Percentiles rank a stretch among this genome's conserved stretches.
Evolutionary conservation across 2,888 invertebrate species (phyloP).

Genomic region (Drosophila cognata): DNA sequence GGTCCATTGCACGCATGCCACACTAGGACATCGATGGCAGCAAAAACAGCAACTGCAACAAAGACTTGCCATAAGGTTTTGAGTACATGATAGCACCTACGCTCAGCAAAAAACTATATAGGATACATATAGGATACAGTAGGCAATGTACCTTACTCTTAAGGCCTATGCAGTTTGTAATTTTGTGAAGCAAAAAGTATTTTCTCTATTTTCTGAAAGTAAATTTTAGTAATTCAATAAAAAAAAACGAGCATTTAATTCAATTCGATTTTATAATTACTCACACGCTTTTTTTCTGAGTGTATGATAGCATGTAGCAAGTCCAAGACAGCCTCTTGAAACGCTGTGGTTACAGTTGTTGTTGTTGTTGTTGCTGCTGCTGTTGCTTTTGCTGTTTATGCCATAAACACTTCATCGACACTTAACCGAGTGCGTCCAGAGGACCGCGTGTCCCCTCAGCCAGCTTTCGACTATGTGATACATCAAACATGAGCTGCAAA

Average conservation of each 20-base stretch:
- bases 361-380: slow-evolving; percentile 4
- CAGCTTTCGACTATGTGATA: slow-evolving; percentile 47
- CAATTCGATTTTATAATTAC: not conserved
- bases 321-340: slow-evolving; percentile 24
- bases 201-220: not conserved
- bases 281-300: slow-evolving; percentile 9
- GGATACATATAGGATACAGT: too few species aligned
- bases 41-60: slow-evolving; percentile 28
- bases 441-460: slow-evolving; percentile 13
- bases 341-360: slow-evolving; percentile 14
- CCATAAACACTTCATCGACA: slow-evolving; percentile 70
- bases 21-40: slow-evolving; percentile 29
- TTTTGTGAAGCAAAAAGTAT: not conserved
- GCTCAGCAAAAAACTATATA: not conserved
- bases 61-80: slow-evolving; percentile 36
- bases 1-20: slow-evolving; percentile 49
- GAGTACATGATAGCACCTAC: slow-evolving; percentile 33
- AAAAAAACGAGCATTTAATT: not conserved
- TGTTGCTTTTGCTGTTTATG: slow-evolving; percentile 41
- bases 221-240: not conserved
- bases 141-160: not conserved
- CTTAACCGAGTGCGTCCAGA: slow-evolving; percentile 41
- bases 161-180: not conserved
- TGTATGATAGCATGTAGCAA: slow-evolving; percentile 36
- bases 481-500: slow-evolving; percentile 62